phyloP scores from a whole-genome alignment of 2,113 vertebrate species.

The Tachuris rubrigastra region DNA sequence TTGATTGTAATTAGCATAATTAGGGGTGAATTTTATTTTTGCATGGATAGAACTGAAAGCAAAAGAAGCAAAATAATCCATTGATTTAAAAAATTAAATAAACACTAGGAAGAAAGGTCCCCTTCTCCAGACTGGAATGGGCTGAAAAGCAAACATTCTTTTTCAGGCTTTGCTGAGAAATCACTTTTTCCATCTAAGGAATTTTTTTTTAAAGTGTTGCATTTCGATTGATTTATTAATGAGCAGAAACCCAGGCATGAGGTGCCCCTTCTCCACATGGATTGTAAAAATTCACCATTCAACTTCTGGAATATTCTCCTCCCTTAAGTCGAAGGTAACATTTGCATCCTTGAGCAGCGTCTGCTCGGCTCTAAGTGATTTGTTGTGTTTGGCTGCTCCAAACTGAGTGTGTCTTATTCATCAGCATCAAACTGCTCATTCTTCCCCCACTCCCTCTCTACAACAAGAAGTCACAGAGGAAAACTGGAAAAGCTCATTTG shows the following conservation, averaged over 20 bases:
- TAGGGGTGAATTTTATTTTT: conserved; percentile 53
- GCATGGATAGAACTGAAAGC: not conserved
- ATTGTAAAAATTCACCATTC: not conserved
- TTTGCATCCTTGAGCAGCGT: not conserved
- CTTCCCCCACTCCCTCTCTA: not conserved
- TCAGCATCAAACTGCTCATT: not conserved
- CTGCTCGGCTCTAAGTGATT: not conserved
- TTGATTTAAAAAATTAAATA: conserved; percentile 59
- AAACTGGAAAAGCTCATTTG: not conserved
- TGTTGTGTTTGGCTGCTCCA: conserved; percentile 33
- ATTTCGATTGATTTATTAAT: conserved; percentile 39
- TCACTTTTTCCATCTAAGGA: conserved; percentile 57
- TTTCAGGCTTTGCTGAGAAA: conserved; percentile 52
- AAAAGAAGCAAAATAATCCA: conserved; percentile 40
- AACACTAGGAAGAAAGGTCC: conserved; percentile 52
- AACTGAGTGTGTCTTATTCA: conserved; percentile 17
- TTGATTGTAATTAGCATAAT: conserved; percentile 52
- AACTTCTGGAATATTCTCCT: conserved; percentile 29
- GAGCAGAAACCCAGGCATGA: not conserved
- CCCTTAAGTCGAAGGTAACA: not conserved
- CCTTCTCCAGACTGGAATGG: conserved; percentile 21
- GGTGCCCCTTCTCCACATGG: not conserved
- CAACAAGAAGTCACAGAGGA: not conserved
- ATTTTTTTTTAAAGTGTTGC: conserved; percentile 34
- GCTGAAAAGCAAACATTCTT: conserved; percentile 48